phyloP scores from a whole-genome alignment of 2,113 vertebrate genomes.

The Acrocephalus arundinaceus region DNA sequence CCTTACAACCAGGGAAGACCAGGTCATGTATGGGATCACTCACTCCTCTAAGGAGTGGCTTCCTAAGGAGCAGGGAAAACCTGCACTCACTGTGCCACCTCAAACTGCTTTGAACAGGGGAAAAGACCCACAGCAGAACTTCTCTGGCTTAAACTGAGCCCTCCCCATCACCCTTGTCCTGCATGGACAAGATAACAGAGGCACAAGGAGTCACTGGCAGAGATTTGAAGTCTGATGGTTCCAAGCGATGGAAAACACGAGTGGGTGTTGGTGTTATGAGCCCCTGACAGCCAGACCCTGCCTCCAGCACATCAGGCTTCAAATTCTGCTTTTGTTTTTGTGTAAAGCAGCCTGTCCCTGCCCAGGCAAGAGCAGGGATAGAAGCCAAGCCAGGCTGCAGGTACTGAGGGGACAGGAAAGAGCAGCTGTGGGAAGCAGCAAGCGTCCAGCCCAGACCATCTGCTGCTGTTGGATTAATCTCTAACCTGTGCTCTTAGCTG shows the following conservation, averaged over 20 bases:
- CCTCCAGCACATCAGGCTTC: background rate
- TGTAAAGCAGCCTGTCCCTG: background rate
- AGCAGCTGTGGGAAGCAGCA: conserved; percentile 3
- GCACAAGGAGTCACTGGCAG: background rate
- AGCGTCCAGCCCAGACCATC: background rate
- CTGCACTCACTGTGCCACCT: background rate
- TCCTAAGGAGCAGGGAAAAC: background rate
- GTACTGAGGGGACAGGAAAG: background rate
- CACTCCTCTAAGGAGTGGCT: background rate
- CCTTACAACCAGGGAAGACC: background rate
- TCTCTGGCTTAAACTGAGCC: background rate
- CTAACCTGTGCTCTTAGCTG: conserved; percentile 13
- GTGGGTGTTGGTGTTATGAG: background rate
- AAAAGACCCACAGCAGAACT: background rate
- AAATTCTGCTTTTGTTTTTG: background rate
- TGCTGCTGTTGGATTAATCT: conserved; percentile 33
- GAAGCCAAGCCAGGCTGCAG: background rate
- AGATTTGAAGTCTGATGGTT: background rate
- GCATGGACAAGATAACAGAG: background rate
- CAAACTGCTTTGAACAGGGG: background rate
- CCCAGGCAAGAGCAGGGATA: background rate
- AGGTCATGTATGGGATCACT: background rate
- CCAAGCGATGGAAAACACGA: background rate
- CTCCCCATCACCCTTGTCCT: background rate
- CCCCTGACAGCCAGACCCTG: background rate